These are phyloP conservation scores for Rhadinocentrus ornatus DNA, from an alignment of 2,797 vertebrate species.

Conservation along the genomic window DNA sequence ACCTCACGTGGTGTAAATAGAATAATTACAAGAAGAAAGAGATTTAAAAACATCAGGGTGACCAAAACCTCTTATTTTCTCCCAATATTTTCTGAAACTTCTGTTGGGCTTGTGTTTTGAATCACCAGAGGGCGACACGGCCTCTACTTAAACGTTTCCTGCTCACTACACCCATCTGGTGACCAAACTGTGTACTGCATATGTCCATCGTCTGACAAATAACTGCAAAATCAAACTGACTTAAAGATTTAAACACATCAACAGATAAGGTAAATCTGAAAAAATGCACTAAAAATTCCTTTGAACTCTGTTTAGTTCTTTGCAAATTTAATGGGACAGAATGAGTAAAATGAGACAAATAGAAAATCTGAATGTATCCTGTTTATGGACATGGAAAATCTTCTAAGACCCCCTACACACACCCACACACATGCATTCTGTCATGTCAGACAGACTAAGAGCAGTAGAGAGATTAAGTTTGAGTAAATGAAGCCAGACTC, in stretches of 20 bases:
- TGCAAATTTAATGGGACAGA: background rate
- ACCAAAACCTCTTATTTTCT: too few relatives aligned
- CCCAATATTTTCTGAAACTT: too few relatives aligned
- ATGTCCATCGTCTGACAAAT: background rate
- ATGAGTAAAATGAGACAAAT: background rate
- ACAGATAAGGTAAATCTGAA: background rate
- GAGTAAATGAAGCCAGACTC: constrained; percentile 24
- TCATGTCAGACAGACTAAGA: constrained; percentile 6
- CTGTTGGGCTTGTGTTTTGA: background rate
- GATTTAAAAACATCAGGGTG: background rate
- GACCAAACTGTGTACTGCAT: constrained; percentile 36
- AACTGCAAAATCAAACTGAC: background rate
- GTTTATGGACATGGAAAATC: background rate
- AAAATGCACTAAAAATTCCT: background rate
- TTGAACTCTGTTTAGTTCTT: background rate
- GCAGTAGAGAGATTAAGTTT: constrained; percentile 11
- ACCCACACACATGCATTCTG: background rate
- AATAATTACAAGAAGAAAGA: background rate
- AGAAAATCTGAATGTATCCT: background rate
- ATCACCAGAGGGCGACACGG: constrained; percentile 66
- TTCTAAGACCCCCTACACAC: background rate
- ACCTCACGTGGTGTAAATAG: constrained; percentile 24
- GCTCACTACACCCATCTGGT: constrained; percentile 57
- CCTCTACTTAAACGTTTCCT: background rate
- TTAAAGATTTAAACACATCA: background rate